Evolutionary conservation across 2,888 invertebrate species (phyloP).

Genomic region (Blastobasis adustella): DNA sequence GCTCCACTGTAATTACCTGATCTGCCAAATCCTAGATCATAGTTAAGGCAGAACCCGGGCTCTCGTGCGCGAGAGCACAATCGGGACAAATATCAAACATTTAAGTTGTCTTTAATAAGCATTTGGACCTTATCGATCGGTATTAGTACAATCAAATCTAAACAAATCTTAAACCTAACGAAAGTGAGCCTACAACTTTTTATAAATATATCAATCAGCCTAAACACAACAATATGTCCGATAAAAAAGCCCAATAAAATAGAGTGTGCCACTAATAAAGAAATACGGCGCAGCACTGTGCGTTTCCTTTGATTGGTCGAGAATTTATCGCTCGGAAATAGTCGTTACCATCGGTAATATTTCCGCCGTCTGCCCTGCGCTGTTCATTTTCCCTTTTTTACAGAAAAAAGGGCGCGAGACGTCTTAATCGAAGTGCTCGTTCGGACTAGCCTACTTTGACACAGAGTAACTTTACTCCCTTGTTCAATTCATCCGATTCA

Average conservation of each 20-base stretch:
- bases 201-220: slow-evolving; percentile 41
- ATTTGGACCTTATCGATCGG: no score
- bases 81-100: no score
- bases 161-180: no score
- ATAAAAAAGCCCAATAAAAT: slow-evolving; percentile 70
- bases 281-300: slow-evolving; percentile 52
- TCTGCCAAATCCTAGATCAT: no score
- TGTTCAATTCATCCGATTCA: no score
- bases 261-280: slow-evolving; percentile 71
- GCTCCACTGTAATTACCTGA: no score
- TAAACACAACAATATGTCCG: slow-evolving; percentile 54
- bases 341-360: slow-evolving; percentile 70
- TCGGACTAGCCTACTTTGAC: slow-evolving; percentile 20
- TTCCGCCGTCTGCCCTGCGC: slow-evolving; percentile 71
- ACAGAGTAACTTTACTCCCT: slow-evolving; percentile 7
- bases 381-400: slow-evolving; percentile 72
- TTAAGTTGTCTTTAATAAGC: no score
- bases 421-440: slow-evolving; percentile 59
- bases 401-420: slow-evolving; percentile 71
- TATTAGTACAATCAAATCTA: no score
- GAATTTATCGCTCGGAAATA: slow-evolving; percentile 75
- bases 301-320: slow-evolving; percentile 71
- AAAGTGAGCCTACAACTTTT: no score
- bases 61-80: no score
- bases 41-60: no score